These are phyloP conservation scores for Epinephelus moara DNA, from an alignment of 2,113 vertebrate genomes.

Conservation along the genomic window DNA sequence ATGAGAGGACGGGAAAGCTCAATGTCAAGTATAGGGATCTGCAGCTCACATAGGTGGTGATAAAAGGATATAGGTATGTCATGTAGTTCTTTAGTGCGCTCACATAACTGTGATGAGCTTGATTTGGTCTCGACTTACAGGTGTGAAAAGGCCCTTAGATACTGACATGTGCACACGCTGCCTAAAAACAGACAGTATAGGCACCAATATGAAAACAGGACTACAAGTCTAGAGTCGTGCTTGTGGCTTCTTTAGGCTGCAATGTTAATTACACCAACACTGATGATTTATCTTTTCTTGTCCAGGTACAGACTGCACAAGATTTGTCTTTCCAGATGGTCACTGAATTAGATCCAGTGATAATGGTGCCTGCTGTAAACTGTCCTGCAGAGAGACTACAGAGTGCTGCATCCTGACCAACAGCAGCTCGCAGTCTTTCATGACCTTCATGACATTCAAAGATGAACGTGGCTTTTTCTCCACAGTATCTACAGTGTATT, in stretches of 20 bases:
- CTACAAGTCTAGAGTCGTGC: no score
- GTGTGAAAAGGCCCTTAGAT: no score
- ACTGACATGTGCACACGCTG: no score
- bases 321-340: neutral
- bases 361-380: neutral
- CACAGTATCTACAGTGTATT: no score
- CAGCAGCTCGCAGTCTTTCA: neutral
- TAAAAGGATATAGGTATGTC: no score
- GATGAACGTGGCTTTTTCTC: neutral
- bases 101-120: no score
- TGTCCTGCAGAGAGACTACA: neutral
- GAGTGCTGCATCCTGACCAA: neutral
- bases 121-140: no score
- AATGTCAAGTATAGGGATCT: no score
- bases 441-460: neutral
- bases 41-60: no score
- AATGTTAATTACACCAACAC: neutral
- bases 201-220: no score
- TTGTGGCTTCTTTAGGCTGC: neutral
- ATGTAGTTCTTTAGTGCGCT: no score
- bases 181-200: neutral
- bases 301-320: neutral
- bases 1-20: no score
- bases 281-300: neutral
- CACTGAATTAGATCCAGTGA: neutral